Evolutionary conservation across 1,140 invertebrate species (phyloP), one percentile per base, ranked within the genome.

Genomic region (Drosophila athabasca): DNA sequence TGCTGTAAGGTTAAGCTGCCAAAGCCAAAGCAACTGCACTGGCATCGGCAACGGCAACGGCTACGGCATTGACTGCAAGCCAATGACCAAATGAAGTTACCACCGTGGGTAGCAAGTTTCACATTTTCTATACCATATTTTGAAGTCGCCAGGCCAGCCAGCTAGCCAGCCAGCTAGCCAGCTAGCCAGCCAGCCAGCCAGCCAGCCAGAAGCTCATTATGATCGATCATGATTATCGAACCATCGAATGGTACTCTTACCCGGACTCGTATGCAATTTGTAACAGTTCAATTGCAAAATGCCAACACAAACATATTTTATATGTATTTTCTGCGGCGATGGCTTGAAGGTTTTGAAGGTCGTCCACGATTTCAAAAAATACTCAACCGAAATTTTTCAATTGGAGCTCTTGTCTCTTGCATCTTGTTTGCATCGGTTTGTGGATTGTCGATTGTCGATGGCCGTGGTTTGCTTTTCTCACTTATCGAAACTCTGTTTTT

Each of bases 11-110:
- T 19, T 17, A 39, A 39, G 22, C 15, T 8, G 24, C 17, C 17
- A 19, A 19, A 19, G 24, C 51, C 8, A 53, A 53, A 17, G 7
- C 13, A 29, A 51, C 49, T 65, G 67, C 60, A 55, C 59, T 44
- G 50, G 65, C 52, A 54, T 44, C 68, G 60, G 67, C 60, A 55
- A 69, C 44, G 50, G 65, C 52, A 54, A 49, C 68, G 58, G 62
- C 76, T 55, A 57, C 65, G 70, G 43, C 70, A 80, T 69, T 65
- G 49, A 53, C 55, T 51, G 64, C 55, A 88, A 87, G 82, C 78
- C 82, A 87, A 88, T 88, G 83, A 88, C 82, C 78, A 88, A 88
- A 71, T 88, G 65, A 75, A 65, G 74, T 78, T 62, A 70, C 70
- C 55, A 49, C 62, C 74, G 71, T 74, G 54, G 60, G 74, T 88